Conservation (phyloP, 2,113 vertebrate genomes). For the Rhinopomastus cyanomelas region DNA sequence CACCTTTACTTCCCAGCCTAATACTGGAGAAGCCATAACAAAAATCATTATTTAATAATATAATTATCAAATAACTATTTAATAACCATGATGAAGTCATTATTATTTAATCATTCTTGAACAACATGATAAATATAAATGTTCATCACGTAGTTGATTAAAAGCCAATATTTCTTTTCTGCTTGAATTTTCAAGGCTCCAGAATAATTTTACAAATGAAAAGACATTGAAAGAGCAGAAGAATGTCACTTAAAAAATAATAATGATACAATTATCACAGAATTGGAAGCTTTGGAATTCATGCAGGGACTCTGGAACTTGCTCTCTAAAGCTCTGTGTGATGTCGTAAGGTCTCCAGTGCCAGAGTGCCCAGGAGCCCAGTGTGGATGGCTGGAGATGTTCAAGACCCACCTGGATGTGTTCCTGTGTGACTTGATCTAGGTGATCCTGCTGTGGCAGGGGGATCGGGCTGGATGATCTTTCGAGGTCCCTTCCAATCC, state of each 20-base stretch:
- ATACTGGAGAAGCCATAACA: background rate
- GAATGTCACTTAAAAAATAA: background rate
- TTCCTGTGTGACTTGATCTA: too few species aligned
- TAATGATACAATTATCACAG: background rate
- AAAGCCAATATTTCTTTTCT: background rate
- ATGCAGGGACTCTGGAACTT: background rate
- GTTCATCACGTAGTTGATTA: background rate
- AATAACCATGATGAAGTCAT: too few species aligned
- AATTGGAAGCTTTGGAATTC: background rate
- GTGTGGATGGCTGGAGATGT: rapidly evolving
- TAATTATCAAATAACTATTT: too few species aligned
- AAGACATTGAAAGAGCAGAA: background rate
- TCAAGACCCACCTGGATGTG: too few species aligned
- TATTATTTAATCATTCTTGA: too few species aligned
- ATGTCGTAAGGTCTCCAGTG: background rate
- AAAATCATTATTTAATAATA: background rate
- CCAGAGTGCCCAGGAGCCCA: background rate
- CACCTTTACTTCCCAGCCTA: background rate
- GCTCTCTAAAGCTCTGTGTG: background rate
- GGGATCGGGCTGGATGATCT: too few species aligned
- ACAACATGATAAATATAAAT: background rate
- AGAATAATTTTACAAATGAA: background rate
- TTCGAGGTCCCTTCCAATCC: too few species aligned
- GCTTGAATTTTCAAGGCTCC: background rate
- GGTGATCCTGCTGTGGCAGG: too few species aligned